Base-by-base conservation (phyloP, 1,140 invertebrate genomes). In the Drosophila gunungcola region DNA sequence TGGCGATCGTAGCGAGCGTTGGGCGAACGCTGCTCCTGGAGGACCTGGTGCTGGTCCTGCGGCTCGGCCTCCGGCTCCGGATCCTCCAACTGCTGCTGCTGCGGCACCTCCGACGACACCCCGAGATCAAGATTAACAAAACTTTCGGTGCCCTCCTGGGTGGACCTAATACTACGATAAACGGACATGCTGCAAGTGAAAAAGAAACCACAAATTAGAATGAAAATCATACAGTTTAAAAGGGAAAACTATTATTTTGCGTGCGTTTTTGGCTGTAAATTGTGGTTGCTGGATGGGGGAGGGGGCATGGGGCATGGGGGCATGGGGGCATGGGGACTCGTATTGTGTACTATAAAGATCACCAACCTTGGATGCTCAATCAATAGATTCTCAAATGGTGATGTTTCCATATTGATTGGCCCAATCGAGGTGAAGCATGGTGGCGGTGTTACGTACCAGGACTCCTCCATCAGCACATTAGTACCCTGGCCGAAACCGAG, bases 361-460 rank as follows among this genome's bases (percentile, higher is more conserved):
- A 85, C 81, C 83, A 85, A 92, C 91, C 91, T 92, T 78, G 96
- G 96, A 91, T 97, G 96, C 92, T 97, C 96, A 89, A 97, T 97
- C 64, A 97, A 94, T 78, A 97, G 93, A 92, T 97, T 96, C 92
- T 97, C 96, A 84, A 97, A 91, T n/a, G 96, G 96, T 61, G 95
- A 96, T 45, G 95, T 95, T 88, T 95, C 95, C 91, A 96, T 93
- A 76, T 94, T 93, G 32, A 95, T 93, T 51, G 95, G 95, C 39
- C 94, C 95, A 65, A 94, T 93, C 78, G 94, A 95, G 79, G 95
- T 96, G 93, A 97, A 97, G 93, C 96, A 97, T 78, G 96, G 95
- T 65, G 96, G 96, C 73, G 96, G 96, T 74, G 96, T 96, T 86
- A 97, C 93, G 92, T 96, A 96, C 96, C 96, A 97, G 74, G 95